A percentile compares a stretch with the other conserved stretches of the same genome.
phyloP scores from a whole-genome alignment of 2,113 vertebrate genomes.

The Pachypanchax playfairii region DNA sequence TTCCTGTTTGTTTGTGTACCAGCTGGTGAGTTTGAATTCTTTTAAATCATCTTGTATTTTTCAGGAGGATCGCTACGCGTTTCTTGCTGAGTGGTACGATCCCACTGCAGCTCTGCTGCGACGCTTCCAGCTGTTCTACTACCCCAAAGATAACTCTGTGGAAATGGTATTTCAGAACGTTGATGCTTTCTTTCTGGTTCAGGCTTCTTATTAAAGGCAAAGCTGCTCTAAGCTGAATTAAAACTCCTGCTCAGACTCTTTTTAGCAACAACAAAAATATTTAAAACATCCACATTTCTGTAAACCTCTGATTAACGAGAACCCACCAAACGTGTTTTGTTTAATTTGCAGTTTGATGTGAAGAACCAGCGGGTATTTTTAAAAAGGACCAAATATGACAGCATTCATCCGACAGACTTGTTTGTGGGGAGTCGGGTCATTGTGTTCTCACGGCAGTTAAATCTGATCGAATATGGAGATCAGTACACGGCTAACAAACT shows the following conservation, averaged over 20 bases:
- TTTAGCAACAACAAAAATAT: not conserved
- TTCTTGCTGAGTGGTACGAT: constrained; percentile 94
- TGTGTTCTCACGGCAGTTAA: constrained; percentile 89
- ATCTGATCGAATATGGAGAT: constrained; percentile 90
- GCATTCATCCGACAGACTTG: constrained; percentile 86
- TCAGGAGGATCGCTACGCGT: constrained; percentile 89
- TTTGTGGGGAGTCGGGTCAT: constrained; percentile 92
- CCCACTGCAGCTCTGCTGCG: constrained; percentile 87
- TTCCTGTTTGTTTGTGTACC: too few species aligned
- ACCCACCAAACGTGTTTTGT: constrained; percentile 10
- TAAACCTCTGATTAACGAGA: not conserved
- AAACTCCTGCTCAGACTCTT: not conserved
- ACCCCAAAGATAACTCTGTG: constrained; percentile 88
- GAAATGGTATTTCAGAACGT: too few species aligned
- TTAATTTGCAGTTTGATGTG: constrained; percentile 85
- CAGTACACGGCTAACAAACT: constrained; percentile 90
- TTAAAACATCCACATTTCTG: too few species aligned
- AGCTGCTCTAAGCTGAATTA: not conserved
- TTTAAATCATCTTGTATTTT: not conserved
- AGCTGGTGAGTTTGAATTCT: not conserved
- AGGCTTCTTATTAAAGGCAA: too few species aligned
- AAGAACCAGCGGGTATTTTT: constrained; percentile 92
- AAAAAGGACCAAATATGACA: constrained; percentile 86
- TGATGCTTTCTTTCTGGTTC: too few species aligned
- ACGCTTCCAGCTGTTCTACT: constrained; percentile 91